A percentile compares a stretch with the other conserved stretches of the same genome.
phyloP scores from a whole-genome alignment of 2,113 vertebrate genomes.

The Platanista minor region DNA sequence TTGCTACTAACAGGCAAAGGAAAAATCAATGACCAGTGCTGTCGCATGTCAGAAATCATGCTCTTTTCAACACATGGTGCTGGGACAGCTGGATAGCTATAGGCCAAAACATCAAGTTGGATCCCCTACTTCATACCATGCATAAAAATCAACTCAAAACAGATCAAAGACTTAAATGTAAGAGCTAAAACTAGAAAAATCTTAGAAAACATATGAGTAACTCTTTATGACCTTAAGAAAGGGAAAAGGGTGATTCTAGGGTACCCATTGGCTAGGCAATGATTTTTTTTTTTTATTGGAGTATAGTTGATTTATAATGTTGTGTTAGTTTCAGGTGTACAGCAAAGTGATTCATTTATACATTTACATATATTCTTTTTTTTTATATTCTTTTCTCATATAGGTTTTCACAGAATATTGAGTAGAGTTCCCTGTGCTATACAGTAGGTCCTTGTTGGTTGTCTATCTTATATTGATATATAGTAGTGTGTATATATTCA shows the following conservation, averaged over 20 bases:
- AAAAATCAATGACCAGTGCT: background rate
- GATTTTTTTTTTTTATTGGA: no score
- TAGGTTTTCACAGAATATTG: background rate
- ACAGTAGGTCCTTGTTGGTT: background rate
- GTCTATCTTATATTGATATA: background rate
- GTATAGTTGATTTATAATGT: background rate
- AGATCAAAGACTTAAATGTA: background rate
- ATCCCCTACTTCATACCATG: background rate
- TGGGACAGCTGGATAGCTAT: background rate
- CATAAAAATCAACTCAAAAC: background rate
- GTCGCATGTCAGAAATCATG: background rate
- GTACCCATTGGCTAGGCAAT: background rate
- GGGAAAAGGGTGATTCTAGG: background rate
- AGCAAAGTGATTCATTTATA: background rate
- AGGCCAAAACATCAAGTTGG: background rate
- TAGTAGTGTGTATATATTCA: background rate
- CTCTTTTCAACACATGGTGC: background rate
- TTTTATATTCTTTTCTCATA: background rate
- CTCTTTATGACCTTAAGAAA: background rate
- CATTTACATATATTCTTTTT: background rate
- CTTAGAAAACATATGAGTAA: background rate
- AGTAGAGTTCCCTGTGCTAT: background rate
- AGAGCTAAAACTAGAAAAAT: background rate
- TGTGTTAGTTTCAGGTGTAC: background rate
- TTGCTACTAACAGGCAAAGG: background rate